Percentiles rank a stretch among this genome's conserved stretches.
Conservation (phyloP, 2,797 vertebrate species). For the Oreonectes daqikongensis region DNA sequence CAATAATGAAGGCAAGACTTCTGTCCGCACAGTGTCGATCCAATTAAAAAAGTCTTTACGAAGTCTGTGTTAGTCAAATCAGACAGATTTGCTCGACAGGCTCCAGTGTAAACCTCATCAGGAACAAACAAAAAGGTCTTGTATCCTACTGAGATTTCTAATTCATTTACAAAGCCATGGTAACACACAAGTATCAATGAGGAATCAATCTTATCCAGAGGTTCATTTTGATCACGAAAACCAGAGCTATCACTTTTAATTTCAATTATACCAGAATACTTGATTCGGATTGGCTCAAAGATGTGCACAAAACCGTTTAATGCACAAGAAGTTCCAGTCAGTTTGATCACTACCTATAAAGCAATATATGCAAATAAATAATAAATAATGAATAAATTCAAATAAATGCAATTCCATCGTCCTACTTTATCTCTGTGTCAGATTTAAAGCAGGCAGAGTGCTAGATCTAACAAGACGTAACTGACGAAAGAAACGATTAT, state of each 20-base stretch:
- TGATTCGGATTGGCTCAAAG: too few relatives aligned
- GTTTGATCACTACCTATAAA: too few relatives aligned
- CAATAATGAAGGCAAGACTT: constrained; percentile 2
- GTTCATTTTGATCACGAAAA: not conserved
- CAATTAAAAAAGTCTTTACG: constrained; percentile 22
- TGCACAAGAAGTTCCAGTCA: too few relatives aligned
- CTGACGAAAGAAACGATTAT: too few relatives aligned
- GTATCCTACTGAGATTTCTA: too few relatives aligned
- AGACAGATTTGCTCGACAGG: constrained; percentile 7
- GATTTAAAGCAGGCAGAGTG: too few relatives aligned
- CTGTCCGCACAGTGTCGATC: constrained; percentile 3
- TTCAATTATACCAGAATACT: not conserved
- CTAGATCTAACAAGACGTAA: too few relatives aligned
- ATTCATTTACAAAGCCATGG: not conserved
- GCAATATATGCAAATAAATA: too few relatives aligned
- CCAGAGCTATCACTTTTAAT: not conserved
- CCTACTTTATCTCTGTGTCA: too few relatives aligned
- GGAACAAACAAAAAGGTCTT: constrained; percentile 25
- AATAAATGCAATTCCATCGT: too few relatives aligned
- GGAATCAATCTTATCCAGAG: not conserved
- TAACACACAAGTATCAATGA: not conserved
- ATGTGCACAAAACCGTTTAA: too few relatives aligned
- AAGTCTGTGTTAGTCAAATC: constrained; percentile 12
- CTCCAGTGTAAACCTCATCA: constrained; percentile 20
- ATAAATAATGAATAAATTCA: too few relatives aligned